A percentile compares a stretch with the other conserved stretches of the same genome.
phyloP scores from a whole-genome alignment of 2,113 vertebrate species.

The Mola mola region DNA sequence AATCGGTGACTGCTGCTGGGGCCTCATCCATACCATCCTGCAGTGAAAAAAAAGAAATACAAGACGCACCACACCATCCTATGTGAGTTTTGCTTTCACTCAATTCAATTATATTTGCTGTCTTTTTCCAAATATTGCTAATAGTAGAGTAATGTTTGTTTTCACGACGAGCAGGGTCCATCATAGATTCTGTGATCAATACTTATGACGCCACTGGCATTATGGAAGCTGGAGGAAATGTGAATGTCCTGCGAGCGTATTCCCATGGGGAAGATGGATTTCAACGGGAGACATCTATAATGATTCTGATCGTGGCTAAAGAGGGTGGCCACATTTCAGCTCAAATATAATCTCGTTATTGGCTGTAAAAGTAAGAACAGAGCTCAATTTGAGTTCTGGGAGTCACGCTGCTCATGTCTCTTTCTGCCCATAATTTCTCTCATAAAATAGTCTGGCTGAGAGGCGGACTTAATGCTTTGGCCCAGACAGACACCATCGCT shows the following conservation, averaged over 20 bases:
- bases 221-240: conserved; percentile 43
- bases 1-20: conserved; percentile 25
- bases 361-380: conserved; percentile 73
- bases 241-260: conserved; percentile 48
- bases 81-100: conserved; percentile 2
- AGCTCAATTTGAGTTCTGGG: conserved; percentile 68
- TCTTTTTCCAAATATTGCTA: too few species aligned
- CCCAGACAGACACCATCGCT: conserved; percentile 36
- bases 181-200: conserved; percentile 53
- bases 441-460: conserved; percentile 75
- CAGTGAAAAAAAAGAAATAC: background rate
- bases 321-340: conserved; percentile 54
- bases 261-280: conserved; percentile 47
- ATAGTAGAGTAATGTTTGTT: too few species aligned
- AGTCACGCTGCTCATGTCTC: conserved; percentile 60
- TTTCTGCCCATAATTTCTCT: conserved; percentile 57
- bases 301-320: conserved; percentile 44
- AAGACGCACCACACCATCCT: background rate
- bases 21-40: conserved; percentile 13
- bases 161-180: conserved; percentile 10
- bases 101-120: too few species aligned
- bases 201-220: conserved; percentile 38
- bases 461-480: conserved; percentile 67
- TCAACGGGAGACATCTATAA: conserved; percentile 44
- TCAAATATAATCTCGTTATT: conserved; percentile 74